These are phyloP conservation scores for Gorilla gorilla DNA, from an alignment of 2,113 vertebrate species.

Conservation along the genomic window DNA sequence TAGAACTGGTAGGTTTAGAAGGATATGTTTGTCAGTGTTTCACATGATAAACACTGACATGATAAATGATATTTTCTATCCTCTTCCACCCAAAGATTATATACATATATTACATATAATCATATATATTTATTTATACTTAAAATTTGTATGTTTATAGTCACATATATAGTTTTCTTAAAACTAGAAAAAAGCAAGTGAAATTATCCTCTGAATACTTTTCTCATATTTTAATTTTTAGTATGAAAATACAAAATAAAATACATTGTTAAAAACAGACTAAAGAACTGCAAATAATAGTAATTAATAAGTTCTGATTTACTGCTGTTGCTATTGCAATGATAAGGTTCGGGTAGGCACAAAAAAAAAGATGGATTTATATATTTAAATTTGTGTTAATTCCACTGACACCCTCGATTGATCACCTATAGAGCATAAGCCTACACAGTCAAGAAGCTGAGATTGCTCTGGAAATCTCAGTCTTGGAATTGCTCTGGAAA, in stretches of 20 bases:
- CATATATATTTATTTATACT: neutral
- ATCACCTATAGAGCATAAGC: neutral
- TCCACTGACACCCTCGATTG: neutral
- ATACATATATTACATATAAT: too few species aligned
- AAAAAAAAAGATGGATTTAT: neutral
- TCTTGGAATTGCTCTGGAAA: too few species aligned
- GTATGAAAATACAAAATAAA: neutral
- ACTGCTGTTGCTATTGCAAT: neutral
- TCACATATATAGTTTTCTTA: neutral
- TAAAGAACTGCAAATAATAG: neutral
- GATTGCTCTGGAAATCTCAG: neutral
- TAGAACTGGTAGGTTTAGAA: neutral
- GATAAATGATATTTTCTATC: neutral
- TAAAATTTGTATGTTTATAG: neutral
- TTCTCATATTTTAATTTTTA: neutral
- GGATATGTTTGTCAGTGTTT: constrained; percentile 4
- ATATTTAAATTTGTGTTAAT: neutral
- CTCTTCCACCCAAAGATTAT: neutral
- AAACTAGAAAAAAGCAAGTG: neutral
- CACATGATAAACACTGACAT: neutral
- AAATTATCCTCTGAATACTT: neutral
- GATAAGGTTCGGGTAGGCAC: neutral
- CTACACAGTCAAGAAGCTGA: neutral
- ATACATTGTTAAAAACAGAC: neutral
- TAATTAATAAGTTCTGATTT: neutral